Evolutionary conservation across 2,113 vertebrate species (phyloP).

Genomic region (Calyptommatus sinebrachiatus): DNA sequence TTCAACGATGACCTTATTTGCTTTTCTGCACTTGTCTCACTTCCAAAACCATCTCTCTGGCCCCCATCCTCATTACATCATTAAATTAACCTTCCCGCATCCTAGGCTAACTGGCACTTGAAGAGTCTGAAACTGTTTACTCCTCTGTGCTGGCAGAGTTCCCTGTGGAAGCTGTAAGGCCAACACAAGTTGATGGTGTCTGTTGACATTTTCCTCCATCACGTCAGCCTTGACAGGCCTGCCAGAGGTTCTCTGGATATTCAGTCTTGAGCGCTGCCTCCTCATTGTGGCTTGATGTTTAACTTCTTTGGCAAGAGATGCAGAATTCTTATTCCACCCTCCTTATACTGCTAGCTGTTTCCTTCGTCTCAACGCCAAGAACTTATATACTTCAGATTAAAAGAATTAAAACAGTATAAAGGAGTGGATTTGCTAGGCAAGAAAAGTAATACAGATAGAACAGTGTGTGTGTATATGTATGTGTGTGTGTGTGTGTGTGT

Average conservation of each 20-base stretch:
- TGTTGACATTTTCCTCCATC: constrained; percentile 43
- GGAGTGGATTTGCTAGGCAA: too few species aligned
- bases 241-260: neutral
- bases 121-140: fast-evolving
- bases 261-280: neutral
- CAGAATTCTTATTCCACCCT: too few species aligned
- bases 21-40: neutral
- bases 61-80: fast-evolving
- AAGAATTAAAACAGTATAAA: too few species aligned
- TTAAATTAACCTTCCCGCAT: neutral
- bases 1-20: neutral
- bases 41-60: fast-evolving
- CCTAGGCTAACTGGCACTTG: neutral
- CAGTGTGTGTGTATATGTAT: too few species aligned
- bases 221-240: constrained; percentile 18
- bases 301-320: neutral
- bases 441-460: too few species aligned
- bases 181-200: fast-evolving
- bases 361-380: too few species aligned
- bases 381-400: too few species aligned
- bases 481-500: too few species aligned
- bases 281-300: constrained; percentile 9
- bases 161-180: constrained; percentile 16
- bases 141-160: constrained; percentile 38
- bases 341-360: too few species aligned